Conservation (phyloP, 1,140 invertebrate genomes). For the Pachyrhynchus sulphureomaculatus region DNA sequence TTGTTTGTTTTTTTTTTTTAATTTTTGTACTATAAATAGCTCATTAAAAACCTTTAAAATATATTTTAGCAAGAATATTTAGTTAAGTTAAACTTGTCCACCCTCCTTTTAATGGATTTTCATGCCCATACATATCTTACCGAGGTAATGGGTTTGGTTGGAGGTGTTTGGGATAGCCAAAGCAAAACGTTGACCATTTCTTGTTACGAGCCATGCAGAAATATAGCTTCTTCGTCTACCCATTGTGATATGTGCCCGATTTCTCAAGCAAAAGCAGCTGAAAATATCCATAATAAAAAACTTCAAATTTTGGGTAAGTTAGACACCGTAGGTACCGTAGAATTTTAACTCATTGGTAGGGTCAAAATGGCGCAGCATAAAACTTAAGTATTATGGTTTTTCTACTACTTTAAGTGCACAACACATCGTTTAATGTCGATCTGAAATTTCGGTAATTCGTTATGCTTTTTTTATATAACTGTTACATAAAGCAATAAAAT, state of each 20-base stretch:
- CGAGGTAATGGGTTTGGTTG: constrained; percentile 74
- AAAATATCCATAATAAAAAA: constrained; percentile 51
- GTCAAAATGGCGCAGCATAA: too few relatives aligned
- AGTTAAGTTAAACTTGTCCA: constrained; percentile 59
- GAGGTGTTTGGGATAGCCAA: constrained; percentile 54
- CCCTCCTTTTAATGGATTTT: constrained; percentile 66
- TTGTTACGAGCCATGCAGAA: constrained; percentile 60
- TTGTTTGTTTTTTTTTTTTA: not conserved
- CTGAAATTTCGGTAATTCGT: too few relatives aligned
- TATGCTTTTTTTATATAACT: too few relatives aligned
- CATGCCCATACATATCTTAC: constrained; percentile 67
- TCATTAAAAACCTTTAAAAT: not conserved
- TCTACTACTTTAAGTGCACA: too few relatives aligned
- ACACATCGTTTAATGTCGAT: too few relatives aligned
- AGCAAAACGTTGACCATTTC: constrained; percentile 51
- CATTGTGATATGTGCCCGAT: constrained; percentile 77
- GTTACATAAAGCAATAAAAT: too few relatives aligned
- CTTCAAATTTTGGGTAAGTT: constrained; percentile 15
- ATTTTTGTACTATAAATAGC: not conserved
- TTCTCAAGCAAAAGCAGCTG: constrained; percentile 55
- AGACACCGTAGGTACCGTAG: too few relatives aligned
- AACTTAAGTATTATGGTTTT: too few relatives aligned
- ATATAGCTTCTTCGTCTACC: constrained; percentile 58
- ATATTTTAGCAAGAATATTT: constrained; percentile 61
- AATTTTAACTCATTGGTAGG: too few relatives aligned